Base-by-base conservation (phyloP, 2,888 invertebrate genomes). In the Ecliptopera silaceata region DNA sequence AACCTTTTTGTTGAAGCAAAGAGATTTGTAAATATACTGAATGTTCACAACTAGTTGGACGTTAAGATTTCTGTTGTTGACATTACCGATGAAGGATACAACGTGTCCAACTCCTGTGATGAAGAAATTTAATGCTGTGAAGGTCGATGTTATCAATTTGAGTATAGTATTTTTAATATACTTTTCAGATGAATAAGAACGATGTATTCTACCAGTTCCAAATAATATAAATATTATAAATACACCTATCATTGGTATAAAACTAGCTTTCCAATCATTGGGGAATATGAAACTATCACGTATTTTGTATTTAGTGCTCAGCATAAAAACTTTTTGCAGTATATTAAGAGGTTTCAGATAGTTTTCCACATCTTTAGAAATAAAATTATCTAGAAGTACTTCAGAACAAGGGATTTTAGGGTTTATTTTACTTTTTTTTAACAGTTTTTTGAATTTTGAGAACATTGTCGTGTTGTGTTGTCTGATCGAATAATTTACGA, bases 241-340 rank as follows among this genome's bases (percentile, higher is more conserved):
- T 2, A 54, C 6, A 17, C 13, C 1, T 2, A 48, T 6, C 8
- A 55, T 12, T 1, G 48, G 38, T 10, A 44, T 13, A 2, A 32
- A 15, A 2, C 18, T 49, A 15, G 31, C 1, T 22, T 31, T 55
- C 20, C 18, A 55, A 47, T 34, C 13, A 11, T 29, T 54, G 0
- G 54, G 47, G 12, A 29, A 54, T 26, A 54, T 47, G 10, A 54
- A 54, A 4, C 36, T 47, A 1, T 47, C 42, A 2, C 29, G 10
- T 17, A 54, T 42, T 18, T 13, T 29, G 3, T 36, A 54, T 47
- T 29, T 47, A 2, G 34, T 41, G 10, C 34, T 47, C 1, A 47
- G 15, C 11, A 47, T 10, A 0, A 54, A 3, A n/a, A n/a, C n/a
- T 13, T 36, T 54, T 34, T 54, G 47, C 6, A 36, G 1, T 26